A percentile compares a stretch with the other conserved stretches of the same genome.
Evolutionary conservation across 2,888 invertebrate species (phyloP).

Genomic region (Meteorus colon): DNA sequence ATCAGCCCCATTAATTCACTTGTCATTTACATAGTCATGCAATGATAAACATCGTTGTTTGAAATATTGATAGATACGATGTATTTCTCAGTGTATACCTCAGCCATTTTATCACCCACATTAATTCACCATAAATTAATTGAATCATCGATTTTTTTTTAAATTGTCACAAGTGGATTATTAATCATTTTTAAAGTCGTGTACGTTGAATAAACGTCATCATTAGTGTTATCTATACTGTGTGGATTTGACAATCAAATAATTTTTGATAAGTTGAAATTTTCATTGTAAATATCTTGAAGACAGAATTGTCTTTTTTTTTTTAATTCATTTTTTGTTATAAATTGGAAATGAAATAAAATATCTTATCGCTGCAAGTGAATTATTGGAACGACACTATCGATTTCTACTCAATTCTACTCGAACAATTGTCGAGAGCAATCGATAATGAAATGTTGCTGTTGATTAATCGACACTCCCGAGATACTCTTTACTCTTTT

Average conservation of each 20-base stretch:
- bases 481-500: not conserved
- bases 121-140: constrained; percentile 25
- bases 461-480: constrained; percentile 4
- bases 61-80: constrained; percentile 14
- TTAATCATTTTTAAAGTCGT: not conserved
- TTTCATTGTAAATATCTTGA: too few relatives aligned
- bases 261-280: too few relatives aligned
- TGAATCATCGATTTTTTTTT: constrained; percentile 30
- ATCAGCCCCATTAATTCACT: constrained; percentile 32
- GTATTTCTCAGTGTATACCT: not conserved
- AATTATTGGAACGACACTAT: not conserved
- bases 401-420: not conserved
- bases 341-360: too few relatives aligned
- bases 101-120: constrained; percentile 28
- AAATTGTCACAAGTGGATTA: not conserved
- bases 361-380: not conserved
- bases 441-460: not conserved
- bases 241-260: too few relatives aligned
- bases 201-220: not conserved
- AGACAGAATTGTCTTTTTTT: not conserved
- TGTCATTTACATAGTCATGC: constrained; percentile 44
- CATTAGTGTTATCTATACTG: not conserved
- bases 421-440: constrained; percentile 2
- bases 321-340: not conserved
- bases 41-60: constrained; percentile 24